A percentile compares a stretch with the other conserved stretches of the same genome.
phyloP scores from a whole-genome alignment of 1,140 invertebrate genomes.

The Penaeus vannamei region DNA sequence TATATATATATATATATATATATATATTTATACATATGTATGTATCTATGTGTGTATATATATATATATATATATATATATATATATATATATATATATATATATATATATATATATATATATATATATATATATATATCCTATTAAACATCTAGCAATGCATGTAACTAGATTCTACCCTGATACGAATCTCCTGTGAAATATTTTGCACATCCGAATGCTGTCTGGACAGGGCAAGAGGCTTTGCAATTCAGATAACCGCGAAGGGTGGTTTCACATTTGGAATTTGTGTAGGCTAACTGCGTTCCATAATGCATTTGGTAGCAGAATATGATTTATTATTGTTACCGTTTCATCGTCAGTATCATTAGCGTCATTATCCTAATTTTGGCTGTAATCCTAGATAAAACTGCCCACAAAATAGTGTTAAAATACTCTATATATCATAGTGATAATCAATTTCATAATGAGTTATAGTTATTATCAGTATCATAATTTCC shows the following conservation, averaged over 20 bases:
- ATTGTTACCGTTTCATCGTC: background rate
- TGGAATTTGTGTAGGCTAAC: too few species aligned
- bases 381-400: background rate
- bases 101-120: slow-evolving; percentile 32
- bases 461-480: too few species aligned
- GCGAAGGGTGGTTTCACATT: too few species aligned
- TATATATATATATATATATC: slow-evolving; percentile 33
- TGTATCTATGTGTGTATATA: background rate
- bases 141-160: background rate
- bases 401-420: too few species aligned
- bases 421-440: too few species aligned
- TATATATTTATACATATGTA: slow-evolving; percentile 14
- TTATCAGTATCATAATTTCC: too few species aligned
- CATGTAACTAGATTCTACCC: too few species aligned
- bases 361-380: background rate
- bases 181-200: background rate
- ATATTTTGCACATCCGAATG: background rate
- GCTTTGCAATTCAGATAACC: too few species aligned
- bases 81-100: slow-evolving; percentile 27
- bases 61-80: slow-evolving; percentile 6
- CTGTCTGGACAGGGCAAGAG: too few species aligned
- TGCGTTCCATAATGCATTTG: too few species aligned
- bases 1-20: background rate
- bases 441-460: too few species aligned
- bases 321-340: background rate